phyloP scores from a whole-genome alignment of 2,113 vertebrate genomes.

The Podarcis muralis region DNA sequence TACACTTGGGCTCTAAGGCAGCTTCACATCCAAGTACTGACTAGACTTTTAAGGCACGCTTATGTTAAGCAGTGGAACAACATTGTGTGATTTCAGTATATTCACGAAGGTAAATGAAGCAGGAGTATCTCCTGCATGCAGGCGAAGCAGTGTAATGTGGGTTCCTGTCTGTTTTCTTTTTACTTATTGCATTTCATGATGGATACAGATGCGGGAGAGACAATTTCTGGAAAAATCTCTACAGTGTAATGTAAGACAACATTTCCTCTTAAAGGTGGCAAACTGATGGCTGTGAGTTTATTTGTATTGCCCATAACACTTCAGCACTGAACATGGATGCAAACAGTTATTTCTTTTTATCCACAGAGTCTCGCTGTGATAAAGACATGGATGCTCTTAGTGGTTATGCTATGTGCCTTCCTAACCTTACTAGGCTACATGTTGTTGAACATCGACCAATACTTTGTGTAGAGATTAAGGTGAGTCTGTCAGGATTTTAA shows the following conservation, averaged over 20 bases:
- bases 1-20: not conserved
- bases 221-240: not conserved
- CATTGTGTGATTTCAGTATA: not conserved
- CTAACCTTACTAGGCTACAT: conserved; percentile 89
- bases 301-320: not conserved
- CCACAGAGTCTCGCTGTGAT: conserved; percentile 90
- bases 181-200: not conserved
- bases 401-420: conserved; percentile 94
- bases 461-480: conserved; percentile 97
- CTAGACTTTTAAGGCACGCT: not conserved
- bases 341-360: not conserved
- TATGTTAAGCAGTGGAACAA: not conserved
- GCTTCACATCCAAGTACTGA: not conserved
- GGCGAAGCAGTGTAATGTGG: not conserved
- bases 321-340: fast-evolving
- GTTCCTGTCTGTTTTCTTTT: not conserved
- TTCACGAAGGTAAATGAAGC: not conserved
- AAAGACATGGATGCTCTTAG: conserved; percentile 96
- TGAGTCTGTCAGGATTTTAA: conserved; percentile 53
- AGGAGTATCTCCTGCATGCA: not conserved
- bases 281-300: not conserved
- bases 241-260: not conserved
- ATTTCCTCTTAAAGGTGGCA: not conserved
- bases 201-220: not conserved
- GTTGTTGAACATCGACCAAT: conserved; percentile 85